phyloP scores from a whole-genome alignment of 2,888 invertebrate species.

The Laothoe populi region DNA sequence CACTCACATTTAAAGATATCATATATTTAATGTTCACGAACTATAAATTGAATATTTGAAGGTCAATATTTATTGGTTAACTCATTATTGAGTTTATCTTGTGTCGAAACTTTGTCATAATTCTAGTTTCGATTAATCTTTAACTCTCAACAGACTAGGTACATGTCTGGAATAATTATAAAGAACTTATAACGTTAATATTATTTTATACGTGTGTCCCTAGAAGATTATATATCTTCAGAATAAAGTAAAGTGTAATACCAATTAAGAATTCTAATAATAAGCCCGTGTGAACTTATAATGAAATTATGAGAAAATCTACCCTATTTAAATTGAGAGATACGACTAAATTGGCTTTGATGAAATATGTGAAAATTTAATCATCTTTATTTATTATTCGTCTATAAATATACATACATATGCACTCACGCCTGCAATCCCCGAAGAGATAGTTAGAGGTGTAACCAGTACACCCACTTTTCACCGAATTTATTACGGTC shows the following conservation, averaged over 20 bases:
- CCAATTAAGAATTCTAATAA: not conserved
- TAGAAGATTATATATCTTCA: too few species aligned
- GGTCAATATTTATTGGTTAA: slow-evolving; percentile 7
- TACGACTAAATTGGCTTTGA: not conserved
- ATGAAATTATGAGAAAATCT: not conserved
- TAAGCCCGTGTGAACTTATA: not conserved
- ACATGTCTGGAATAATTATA: slow-evolving; percentile 8
- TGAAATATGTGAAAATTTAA: not conserved
- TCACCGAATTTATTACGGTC: too few species aligned
- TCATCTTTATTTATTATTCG: too few species aligned
- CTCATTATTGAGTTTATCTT: slow-evolving; percentile 22
- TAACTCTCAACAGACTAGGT: not conserved
- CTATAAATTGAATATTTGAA: slow-evolving; percentile 1
- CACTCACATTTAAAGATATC: not conserved
- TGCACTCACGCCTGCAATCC: too few species aligned
- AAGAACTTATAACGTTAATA: not conserved
- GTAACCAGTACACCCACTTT: too few species aligned
- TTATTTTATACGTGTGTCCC: not conserved
- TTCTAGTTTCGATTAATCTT: slow-evolving; percentile 21
- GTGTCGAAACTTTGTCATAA: slow-evolving; percentile 20
- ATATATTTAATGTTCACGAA: not conserved
- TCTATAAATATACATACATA: too few species aligned
- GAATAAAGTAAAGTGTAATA: too few species aligned
- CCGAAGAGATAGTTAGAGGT: too few species aligned
- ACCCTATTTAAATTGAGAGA: not conserved